phyloP scores from a whole-genome alignment of 2,888 invertebrate genomes.

The Antheraea yamamai region DNA sequence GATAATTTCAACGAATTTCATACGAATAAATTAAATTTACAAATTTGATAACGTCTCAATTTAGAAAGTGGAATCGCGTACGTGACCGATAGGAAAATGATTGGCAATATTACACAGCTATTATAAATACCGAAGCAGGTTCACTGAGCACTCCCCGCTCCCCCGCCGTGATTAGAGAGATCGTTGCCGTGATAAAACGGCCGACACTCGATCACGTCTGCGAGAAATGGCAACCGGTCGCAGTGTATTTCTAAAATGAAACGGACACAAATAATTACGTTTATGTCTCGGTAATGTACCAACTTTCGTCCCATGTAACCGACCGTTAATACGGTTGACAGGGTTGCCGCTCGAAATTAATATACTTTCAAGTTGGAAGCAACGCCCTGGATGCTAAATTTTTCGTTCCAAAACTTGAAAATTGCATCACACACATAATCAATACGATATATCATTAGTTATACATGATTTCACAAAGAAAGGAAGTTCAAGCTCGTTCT shows the following conservation, averaged over 20 bases:
- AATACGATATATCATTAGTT: not conserved
- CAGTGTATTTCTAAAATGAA: conserved; percentile 6
- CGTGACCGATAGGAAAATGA: conserved; percentile 8
- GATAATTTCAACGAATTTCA: not conserved
- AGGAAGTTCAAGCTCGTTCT: not conserved
- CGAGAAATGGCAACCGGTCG: conserved; percentile 11
- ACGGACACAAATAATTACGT: conserved; percentile 12
- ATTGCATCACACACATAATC: not conserved
- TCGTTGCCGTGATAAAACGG: conserved; percentile 40
- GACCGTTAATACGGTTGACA: not conserved
- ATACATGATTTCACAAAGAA: not conserved
- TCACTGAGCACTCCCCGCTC: not conserved
- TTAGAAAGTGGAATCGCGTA: not conserved
- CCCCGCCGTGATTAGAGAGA: conserved; percentile 40
- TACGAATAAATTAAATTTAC: not conserved
- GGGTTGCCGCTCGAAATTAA: not conserved
- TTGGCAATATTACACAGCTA: conserved; percentile 2
- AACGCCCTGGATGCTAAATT: not conserved
- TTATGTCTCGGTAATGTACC: conserved; percentile 9
- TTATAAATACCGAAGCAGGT: conserved; percentile 8
- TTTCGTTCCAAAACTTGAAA: not conserved
- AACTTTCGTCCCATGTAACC: not conserved
- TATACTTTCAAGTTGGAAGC: not conserved
- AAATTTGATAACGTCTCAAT: conserved; percentile 6
- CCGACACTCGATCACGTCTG: conserved; percentile 43